These are phyloP conservation scores for Chitala chitala DNA, from an alignment of 2,113 vertebrate genomes.

Conservation along the genomic window DNA sequence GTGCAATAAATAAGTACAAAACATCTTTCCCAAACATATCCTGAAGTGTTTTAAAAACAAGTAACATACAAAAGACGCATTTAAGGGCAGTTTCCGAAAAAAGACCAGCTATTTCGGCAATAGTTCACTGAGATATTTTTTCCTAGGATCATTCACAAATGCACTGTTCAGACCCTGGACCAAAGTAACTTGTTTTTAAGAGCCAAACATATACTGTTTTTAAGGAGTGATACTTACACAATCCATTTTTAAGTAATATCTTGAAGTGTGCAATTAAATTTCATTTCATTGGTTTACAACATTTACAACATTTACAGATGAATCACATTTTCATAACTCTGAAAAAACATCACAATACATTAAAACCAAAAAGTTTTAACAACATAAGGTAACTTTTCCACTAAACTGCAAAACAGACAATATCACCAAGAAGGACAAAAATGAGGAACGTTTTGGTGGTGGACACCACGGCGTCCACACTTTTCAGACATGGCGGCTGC, in stretches of 20 bases:
- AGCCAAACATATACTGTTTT: background rate
- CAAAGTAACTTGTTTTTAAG: too few relatives aligned
- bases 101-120: slow-evolving; percentile 89
- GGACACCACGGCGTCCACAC: slow-evolving; percentile 11
- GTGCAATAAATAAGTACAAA: slow-evolving; percentile 98
- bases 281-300: slow-evolving; percentile 42
- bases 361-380: slow-evolving; percentile 24
- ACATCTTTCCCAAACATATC: slow-evolving; percentile 78
- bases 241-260: background rate
- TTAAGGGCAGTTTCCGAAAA: slow-evolving; percentile 73
- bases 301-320: slow-evolving; percentile 38
- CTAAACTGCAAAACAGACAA: slow-evolving; percentile 33
- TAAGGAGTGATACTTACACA: background rate
- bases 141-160: slow-evolving; percentile 29
- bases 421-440: slow-evolving; percentile 29
- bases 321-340: slow-evolving; percentile 37
- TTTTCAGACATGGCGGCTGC: background rate
- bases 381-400: background rate
- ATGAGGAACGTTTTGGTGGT: slow-evolving; percentile 26
- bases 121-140: slow-evolving; percentile 44
- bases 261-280: background rate
- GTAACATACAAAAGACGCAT: slow-evolving; percentile 70
- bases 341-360: slow-evolving; percentile 43
- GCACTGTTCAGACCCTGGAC: background rate
- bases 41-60: slow-evolving; percentile 71